These are phyloP conservation scores for Petaurus breviceps DNA, from an alignment of 2,113 vertebrate genomes.

Conservation along the genomic window DNA sequence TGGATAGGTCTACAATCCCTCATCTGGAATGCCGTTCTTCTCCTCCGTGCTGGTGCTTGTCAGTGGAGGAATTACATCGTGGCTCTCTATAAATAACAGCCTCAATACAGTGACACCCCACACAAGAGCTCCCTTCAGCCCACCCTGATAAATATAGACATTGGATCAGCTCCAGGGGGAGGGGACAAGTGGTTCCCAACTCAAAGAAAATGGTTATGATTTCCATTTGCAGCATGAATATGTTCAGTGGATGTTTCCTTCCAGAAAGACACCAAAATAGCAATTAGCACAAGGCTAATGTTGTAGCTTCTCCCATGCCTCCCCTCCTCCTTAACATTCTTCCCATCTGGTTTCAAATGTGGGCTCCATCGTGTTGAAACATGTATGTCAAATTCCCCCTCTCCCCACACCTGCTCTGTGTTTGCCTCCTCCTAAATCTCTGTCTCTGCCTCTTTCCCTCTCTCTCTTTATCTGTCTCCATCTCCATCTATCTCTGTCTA, in stretches of 20 bases:
- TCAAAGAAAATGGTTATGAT: slow-evolving; percentile 82
- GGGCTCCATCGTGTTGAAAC: slow-evolving; percentile 56
- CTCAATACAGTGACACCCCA: slow-evolving; percentile 58
- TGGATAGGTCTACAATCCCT: neutral
- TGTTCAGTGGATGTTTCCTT: slow-evolving; percentile 79
- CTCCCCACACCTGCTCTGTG: slow-evolving; percentile 47
- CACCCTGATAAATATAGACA: slow-evolving; percentile 81
- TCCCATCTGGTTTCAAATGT: slow-evolving; percentile 67
- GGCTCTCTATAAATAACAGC: slow-evolving; percentile 80
- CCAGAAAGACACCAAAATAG: slow-evolving; percentile 82
- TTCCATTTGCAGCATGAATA: slow-evolving; percentile 79
- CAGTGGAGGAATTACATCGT: neutral
- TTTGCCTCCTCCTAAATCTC: slow-evolving; percentile 20
- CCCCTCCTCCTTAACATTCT: slow-evolving; percentile 58
- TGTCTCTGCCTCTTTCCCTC: neutral
- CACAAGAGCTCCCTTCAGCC: slow-evolving; percentile 67
- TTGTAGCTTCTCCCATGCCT: slow-evolving; percentile 58
- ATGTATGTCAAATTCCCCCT: slow-evolving; percentile 26
- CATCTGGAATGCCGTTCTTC: slow-evolving; percentile 28
- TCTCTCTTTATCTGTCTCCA: neutral
- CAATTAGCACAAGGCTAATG: slow-evolving; percentile 81
- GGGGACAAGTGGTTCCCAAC: slow-evolving; percentile 82
- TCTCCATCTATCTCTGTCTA: neutral
- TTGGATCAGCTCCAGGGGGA: slow-evolving; percentile 80
- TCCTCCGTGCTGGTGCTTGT: slow-evolving; percentile 4